Conservation (phyloP, 2,888 invertebrate species). For the Diabrotica balteata region DNA sequence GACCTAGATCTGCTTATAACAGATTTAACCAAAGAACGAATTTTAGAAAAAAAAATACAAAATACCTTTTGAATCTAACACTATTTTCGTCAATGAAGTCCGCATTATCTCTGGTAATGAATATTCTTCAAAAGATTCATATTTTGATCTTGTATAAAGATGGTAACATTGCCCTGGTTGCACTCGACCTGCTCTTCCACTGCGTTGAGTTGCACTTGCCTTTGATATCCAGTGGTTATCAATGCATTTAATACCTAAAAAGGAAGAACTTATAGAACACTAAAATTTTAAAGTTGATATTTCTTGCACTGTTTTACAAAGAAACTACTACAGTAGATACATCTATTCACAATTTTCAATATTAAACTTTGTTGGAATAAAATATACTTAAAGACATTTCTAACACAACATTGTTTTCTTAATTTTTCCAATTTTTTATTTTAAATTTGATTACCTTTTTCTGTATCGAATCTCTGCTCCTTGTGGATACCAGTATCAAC, state of each 20-base stretch:
- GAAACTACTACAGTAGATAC: no score
- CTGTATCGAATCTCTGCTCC: constrained; percentile 64
- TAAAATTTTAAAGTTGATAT: no score
- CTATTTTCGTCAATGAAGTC: constrained; percentile 63
- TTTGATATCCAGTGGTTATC: constrained; percentile 70
- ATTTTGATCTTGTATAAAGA: constrained; percentile 64
- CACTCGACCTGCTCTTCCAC: constrained; percentile 74
- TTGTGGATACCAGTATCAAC: constrained; percentile 71
- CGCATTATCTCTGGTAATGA: constrained; percentile 71
- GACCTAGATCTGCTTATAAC: no score
- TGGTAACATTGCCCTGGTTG: constrained; percentile 69
- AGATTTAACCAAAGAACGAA: no score
- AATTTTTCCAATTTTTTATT: no score
- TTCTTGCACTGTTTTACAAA: no score
- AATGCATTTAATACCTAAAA: constrained; percentile 58
- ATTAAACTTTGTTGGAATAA: no score
- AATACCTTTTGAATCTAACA: constrained; percentile 65
- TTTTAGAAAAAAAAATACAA: no score
- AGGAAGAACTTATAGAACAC: background rate
- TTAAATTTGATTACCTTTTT: constrained; percentile 55
- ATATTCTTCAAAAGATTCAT: constrained; percentile 62
- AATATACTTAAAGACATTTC: no score
- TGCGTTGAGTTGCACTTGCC: constrained; percentile 70
- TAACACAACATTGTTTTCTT: no score
- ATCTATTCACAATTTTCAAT: no score